phyloP scores from a whole-genome alignment of 2,797 vertebrate genomes.

The Sebastes jordani region DNA sequence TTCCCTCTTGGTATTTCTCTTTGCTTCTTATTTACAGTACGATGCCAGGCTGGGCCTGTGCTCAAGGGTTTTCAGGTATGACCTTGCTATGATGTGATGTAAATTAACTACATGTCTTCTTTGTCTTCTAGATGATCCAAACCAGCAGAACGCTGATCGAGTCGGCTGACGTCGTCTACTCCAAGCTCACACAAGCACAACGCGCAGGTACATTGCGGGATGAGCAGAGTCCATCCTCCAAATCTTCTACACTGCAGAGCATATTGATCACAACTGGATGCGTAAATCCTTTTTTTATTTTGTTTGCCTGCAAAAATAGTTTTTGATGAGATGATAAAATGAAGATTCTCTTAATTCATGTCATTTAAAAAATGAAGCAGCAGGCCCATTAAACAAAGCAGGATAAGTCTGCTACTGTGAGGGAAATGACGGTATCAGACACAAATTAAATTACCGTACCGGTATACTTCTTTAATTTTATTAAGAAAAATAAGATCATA shows the following conservation, averaged over 20 bases:
- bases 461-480: background rate
- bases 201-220: conserved; percentile 82
- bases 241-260: background rate
- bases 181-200: conserved; percentile 92
- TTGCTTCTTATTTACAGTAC: background rate
- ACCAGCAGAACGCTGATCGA: conserved; percentile 92
- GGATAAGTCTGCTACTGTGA: background rate
- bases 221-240: background rate
- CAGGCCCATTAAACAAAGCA: background rate
- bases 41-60: background rate
- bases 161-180: conserved; percentile 88
- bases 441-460: background rate
- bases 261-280: background rate
- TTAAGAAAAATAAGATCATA: background rate
- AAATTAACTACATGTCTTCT: conserved; percentile 17
- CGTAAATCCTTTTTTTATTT: background rate
- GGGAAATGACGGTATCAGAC: background rate
- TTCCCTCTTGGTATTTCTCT: background rate
- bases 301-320: background rate
- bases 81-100: background rate
- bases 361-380: background rate
- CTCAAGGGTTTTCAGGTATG: background rate
- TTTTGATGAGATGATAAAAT: background rate
- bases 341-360: background rate
- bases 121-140: conserved; percentile 89